Evolutionary conservation across 2,888 invertebrate genomes (phyloP).

Genomic region (Alentia gelatinosa): DNA sequence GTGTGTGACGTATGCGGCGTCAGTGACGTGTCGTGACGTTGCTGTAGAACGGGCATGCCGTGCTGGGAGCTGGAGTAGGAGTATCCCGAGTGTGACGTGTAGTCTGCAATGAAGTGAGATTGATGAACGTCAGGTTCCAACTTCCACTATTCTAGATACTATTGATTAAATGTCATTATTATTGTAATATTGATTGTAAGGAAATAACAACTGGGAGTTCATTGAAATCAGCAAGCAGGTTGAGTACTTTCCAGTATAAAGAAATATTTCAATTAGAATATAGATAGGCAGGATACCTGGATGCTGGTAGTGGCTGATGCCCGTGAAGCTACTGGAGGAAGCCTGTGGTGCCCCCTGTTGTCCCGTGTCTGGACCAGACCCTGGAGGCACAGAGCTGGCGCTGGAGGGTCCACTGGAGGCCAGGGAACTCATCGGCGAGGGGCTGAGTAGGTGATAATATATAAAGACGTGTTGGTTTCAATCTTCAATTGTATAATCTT

Average conservation of each 20-base stretch:
- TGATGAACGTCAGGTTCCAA: too few species aligned
- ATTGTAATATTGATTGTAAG: too few species aligned
- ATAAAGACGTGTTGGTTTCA: too few species aligned
- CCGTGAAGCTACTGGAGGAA: not conserved
- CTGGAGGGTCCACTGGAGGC: constrained; percentile 8
- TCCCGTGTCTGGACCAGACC: not conserved
- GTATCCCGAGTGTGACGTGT: not conserved
- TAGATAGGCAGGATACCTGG: too few species aligned
- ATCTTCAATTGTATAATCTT: too few species aligned
- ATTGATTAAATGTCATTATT: too few species aligned
- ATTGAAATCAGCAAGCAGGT: too few species aligned
- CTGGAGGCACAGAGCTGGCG: not conserved
- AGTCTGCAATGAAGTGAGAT: not conserved
- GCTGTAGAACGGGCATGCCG: not conserved
- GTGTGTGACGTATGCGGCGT: not conserved
- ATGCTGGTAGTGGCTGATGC: constrained; percentile 25
- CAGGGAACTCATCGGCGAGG: not conserved
- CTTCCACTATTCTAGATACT: too few species aligned
- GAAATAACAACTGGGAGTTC: too few species aligned
- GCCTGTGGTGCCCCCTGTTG: not conserved
- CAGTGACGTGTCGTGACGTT: not conserved
- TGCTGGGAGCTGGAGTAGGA: not conserved
- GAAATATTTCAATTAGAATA: too few species aligned
- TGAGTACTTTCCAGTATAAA: too few species aligned
- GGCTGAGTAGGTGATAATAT: too few species aligned